These are phyloP conservation scores for Barnardius zonarius DNA, from an alignment of 2,113 vertebrate genomes.

Conservation along the genomic window DNA sequence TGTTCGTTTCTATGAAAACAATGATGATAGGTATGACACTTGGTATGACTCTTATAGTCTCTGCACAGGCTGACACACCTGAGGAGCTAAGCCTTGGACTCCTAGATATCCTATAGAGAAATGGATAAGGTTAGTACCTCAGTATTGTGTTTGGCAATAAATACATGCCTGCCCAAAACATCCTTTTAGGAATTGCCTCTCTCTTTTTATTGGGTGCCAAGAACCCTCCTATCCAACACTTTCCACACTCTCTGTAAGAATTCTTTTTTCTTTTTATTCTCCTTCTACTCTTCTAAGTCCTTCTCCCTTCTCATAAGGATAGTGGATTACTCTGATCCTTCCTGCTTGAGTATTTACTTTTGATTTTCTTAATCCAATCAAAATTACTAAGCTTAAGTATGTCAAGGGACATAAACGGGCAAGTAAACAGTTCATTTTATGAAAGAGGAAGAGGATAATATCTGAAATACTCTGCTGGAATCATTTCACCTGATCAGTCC, in stretches of 20 bases:
- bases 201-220: not conserved
- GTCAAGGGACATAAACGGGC: not conserved
- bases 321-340: not conserved
- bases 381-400: not conserved
- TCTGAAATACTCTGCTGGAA: not conserved
- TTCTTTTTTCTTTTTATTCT: not conserved
- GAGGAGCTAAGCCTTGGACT: not conserved
- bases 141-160: not conserved
- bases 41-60: not conserved
- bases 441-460: not conserved
- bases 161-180: not conserved
- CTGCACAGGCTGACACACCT: not conserved
- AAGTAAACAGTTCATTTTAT: constrained; percentile 1
- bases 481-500: not conserved
- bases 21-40: not conserved
- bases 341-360: not conserved
- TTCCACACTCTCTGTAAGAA: not conserved
- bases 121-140: not conserved
- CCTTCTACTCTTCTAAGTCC: not conserved
- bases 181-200: not conserved
- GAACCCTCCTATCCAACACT: not conserved
- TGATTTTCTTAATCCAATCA: not conserved
- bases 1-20: not conserved
- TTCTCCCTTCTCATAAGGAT: not conserved
- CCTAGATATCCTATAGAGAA: not conserved